Evolutionary conservation across 30 jellyfish, hydroid and myxozoan species (phyloP).

Genomic region (Rhopilema esculentum): DNA sequence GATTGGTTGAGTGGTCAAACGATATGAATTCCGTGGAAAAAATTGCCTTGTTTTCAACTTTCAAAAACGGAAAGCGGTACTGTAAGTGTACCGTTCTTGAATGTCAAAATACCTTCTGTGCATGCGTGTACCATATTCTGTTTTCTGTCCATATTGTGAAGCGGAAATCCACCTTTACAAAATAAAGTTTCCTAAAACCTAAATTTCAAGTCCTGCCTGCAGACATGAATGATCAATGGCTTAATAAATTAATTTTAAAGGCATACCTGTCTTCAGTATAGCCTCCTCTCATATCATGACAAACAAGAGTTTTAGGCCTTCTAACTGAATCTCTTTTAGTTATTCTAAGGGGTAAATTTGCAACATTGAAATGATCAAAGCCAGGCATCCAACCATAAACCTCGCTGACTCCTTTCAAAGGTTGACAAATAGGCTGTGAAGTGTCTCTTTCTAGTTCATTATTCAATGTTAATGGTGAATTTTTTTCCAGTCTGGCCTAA

Average conservation of each 20-base stretch:
- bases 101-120: too few relatives aligned
- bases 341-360: slow-evolving; percentile 39
- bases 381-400: slow-evolving; percentile 81
- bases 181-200: too few relatives aligned
- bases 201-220: too few relatives aligned
- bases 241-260: too few relatives aligned
- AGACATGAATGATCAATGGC: neutral
- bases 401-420: slow-evolving; percentile 58
- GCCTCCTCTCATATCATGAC: slow-evolving; percentile 98
- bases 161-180: too few relatives aligned
- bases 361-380: slow-evolving; percentile 73
- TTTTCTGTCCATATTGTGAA: too few relatives aligned
- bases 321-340: slow-evolving; percentile 11
- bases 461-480: neutral
- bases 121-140: too few relatives aligned
- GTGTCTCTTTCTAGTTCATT: slow-evolving; percentile 29
- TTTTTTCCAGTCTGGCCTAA: neutral
- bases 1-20: too few relatives aligned
- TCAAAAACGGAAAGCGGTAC: too few relatives aligned
- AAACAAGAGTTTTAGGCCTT: slow-evolving; percentile 83
- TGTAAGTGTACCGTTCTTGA: too few relatives aligned
- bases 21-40: too few relatives aligned
- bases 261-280: slow-evolving; percentile 90
- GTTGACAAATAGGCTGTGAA: slow-evolving; percentile 72
- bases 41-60: too few relatives aligned